Conservation (phyloP, 2,888 invertebrate genomes). For the Camptogramma bilineatum region DNA sequence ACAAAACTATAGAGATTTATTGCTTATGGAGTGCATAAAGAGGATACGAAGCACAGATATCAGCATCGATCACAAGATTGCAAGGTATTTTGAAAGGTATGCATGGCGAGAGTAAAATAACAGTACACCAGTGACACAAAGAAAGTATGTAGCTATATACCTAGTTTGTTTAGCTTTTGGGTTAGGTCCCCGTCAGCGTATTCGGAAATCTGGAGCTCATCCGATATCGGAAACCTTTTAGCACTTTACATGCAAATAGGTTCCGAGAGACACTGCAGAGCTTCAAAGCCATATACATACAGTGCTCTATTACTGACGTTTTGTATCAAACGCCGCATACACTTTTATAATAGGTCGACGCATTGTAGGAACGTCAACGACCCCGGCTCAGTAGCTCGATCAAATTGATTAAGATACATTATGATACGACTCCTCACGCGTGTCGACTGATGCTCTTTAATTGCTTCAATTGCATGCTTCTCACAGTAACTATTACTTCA, state of each 20-base stretch:
- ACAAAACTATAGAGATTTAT: slow-evolving; percentile 22
- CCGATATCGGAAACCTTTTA: slow-evolving; percentile 6
- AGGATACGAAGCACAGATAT: background rate
- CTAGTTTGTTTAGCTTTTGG: background rate
- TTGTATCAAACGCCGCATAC: slow-evolving; percentile 18
- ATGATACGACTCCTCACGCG: slow-evolving; percentile 69
- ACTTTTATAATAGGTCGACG: slow-evolving; percentile 31
- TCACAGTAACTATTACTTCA: slow-evolving; percentile 15
- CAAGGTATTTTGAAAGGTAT: background rate
- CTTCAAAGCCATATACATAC: background rate
- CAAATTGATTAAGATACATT: slow-evolving; percentile 78
- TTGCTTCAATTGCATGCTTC: slow-evolving; percentile 70
- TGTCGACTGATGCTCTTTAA: slow-evolving; percentile 71
- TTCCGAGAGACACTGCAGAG: background rate
- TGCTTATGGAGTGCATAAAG: background rate
- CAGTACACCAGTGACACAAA: background rate
- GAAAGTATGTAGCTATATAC: no score
- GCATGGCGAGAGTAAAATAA: no score
- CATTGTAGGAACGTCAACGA: slow-evolving; percentile 58
- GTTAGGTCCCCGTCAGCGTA: background rate
- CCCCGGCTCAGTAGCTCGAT: slow-evolving; percentile 66
- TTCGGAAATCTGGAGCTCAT: background rate
- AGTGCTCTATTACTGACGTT: slow-evolving; percentile 13
- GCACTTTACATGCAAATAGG: slow-evolving; percentile 3
- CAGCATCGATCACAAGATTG: background rate